Percentiles rank a stretch among this genome's conserved stretches.
Conservation (phyloP, 2,888 invertebrate species). For the Lepidocyrtoides sp. region DNA sequence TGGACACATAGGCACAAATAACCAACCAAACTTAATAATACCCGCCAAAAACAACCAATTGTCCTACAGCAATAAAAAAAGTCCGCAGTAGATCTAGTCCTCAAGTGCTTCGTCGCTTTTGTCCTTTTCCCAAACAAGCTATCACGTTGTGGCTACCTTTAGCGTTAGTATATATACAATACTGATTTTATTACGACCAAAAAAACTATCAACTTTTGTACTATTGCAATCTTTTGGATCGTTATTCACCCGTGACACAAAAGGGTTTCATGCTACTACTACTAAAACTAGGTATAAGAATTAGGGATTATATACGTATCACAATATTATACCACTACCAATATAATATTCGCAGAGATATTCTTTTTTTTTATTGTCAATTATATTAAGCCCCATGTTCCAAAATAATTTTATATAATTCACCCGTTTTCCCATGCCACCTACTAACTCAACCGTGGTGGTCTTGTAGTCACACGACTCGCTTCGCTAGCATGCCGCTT, state of each 20-base stretch:
- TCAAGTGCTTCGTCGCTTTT: slow-evolving; percentile 8
- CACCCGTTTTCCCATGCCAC: slow-evolving; percentile 34
- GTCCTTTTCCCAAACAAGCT: slow-evolving; percentile 27
- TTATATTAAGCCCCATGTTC: slow-evolving; percentile 22
- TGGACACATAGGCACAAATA: neutral
- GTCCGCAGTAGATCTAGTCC: slow-evolving; percentile 19
- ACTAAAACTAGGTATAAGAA: neutral
- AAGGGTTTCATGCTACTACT: neutral
- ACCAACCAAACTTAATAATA: neutral
- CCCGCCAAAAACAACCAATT: slow-evolving; percentile 38
- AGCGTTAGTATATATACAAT: neutral
- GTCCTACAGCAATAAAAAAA: slow-evolving; percentile 60
- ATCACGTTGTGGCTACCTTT: slow-evolving; percentile 10
- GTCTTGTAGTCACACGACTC: neutral
- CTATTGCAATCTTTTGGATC: slow-evolving; percentile 38
- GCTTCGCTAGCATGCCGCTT: neutral
- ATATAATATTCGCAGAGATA: neutral
- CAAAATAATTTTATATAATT: slow-evolving; percentile 31
- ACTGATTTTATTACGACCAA: neutral
- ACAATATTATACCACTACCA: neutral
- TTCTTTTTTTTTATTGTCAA: neutral
- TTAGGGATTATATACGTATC: no score
- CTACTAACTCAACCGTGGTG: slow-evolving; percentile 15
- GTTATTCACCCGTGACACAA: slow-evolving; percentile 44
- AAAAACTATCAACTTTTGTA: slow-evolving; percentile 17